phyloP scores from a whole-genome alignment of 2,888 invertebrate genomes.

The Eupsilia transversa region DNA sequence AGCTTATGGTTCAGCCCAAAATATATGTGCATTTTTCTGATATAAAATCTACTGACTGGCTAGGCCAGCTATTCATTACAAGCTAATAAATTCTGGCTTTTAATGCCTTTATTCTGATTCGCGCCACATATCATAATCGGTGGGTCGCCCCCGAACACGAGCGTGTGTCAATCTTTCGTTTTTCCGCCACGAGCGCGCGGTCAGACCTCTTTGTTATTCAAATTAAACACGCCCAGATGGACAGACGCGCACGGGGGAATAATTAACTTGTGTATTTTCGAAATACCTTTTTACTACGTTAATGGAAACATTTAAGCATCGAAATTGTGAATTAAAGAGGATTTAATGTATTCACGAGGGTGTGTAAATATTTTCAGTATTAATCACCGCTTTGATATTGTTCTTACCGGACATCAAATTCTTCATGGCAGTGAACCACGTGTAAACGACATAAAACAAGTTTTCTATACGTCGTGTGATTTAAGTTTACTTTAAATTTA shows the following conservation, averaged over 20 bases:
- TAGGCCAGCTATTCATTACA: slow-evolving; percentile 46
- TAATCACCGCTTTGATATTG: slow-evolving; percentile 36
- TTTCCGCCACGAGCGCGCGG: slow-evolving; percentile 78
- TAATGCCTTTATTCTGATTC: slow-evolving; percentile 61
- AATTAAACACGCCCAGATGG: slow-evolving; percentile 83
- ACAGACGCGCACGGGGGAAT: slow-evolving; percentile 76
- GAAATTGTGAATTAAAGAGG: slow-evolving; percentile 26
- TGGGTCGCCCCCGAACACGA: slow-evolving; percentile 66
- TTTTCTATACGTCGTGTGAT: slow-evolving; percentile 75
- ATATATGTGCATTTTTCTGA: slow-evolving; percentile 1
- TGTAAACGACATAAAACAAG: slow-evolving; percentile 61
- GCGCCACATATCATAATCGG: slow-evolving; percentile 67
- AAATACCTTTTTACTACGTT: slow-evolving; percentile 51
- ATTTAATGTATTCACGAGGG: slow-evolving; percentile 27
- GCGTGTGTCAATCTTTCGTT: slow-evolving; percentile 83
- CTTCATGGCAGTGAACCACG: slow-evolving; percentile 36
- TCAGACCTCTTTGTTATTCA: slow-evolving; percentile 86
- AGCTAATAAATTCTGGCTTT: slow-evolving; percentile 45
- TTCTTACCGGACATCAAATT: slow-evolving; percentile 44
- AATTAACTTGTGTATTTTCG: slow-evolving; percentile 83
- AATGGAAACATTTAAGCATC: slow-evolving; percentile 55
- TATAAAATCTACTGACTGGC: background rate
- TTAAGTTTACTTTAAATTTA: slow-evolving; percentile 81
- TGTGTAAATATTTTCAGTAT: slow-evolving; percentile 47
- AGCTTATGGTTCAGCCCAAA: background rate